Conservation (phyloP, 1,140 invertebrate species). For the Drosophila obscura region DNA sequence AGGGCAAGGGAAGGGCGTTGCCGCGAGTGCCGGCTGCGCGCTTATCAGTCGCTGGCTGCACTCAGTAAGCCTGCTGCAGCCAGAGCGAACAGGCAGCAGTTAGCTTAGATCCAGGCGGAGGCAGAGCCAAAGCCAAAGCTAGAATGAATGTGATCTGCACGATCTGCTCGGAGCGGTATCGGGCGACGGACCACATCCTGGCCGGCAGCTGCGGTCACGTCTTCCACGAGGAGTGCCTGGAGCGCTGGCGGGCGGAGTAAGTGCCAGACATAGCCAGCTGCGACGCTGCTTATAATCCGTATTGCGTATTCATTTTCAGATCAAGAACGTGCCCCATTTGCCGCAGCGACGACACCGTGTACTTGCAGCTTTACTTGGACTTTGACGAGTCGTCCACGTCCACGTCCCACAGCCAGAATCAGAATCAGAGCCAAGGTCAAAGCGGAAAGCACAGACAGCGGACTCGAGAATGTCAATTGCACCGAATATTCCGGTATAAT, state of each 20-base stretch:
- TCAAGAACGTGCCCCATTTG: constrained; percentile 59
- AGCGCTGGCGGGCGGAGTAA: constrained; percentile 59
- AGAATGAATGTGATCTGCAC: constrained; percentile 46
- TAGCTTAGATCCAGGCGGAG: too few relatives aligned
- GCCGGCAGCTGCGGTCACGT: constrained; percentile 62
- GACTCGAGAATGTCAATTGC: not conserved
- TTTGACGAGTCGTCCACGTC: constrained; percentile 33
- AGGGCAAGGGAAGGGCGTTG: not conserved
- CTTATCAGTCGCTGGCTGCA: too few relatives aligned
- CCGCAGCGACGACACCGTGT: constrained; percentile 24
- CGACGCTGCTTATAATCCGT: too few relatives aligned
- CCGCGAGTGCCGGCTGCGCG: too few relatives aligned
- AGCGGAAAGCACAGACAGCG: constrained; percentile 2
- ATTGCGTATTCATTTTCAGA: constrained; percentile 20
- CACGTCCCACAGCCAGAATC: not conserved
- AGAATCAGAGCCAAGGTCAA: constrained; percentile 18
- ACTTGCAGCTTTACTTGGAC: constrained; percentile 55
- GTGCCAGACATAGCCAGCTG: constrained; percentile 12
- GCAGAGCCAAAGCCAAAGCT: not conserved
- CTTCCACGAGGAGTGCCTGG: constrained; percentile 58
- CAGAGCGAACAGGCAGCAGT: too few relatives aligned
- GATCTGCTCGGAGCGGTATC: constrained; percentile 61
- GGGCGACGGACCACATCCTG: constrained; percentile 38
- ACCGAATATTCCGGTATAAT: constrained; percentile 2
- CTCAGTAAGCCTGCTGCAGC: too few relatives aligned